phyloP scores from a whole-genome alignment of 2,113 vertebrate species.

The Platichthys flesus region DNA sequence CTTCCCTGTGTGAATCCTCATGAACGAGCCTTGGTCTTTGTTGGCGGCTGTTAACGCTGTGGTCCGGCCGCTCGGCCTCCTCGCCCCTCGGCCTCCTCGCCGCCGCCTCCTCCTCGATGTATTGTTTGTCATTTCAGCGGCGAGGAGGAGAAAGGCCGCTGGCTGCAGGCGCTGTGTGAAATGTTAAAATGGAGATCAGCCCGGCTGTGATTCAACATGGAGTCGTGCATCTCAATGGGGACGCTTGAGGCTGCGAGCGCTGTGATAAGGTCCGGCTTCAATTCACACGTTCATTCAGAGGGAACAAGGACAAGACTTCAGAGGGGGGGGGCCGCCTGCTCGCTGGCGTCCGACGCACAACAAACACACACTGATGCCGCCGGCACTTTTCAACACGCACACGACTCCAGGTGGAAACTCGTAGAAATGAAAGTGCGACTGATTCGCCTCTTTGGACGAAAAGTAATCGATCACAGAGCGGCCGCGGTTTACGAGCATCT shows the following conservation, averaged over 20 bases:
- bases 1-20: slow-evolving; percentile 43
- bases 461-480: neutral
- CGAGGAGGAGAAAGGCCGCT: slow-evolving; percentile 54
- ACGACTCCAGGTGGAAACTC: no score
- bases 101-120: slow-evolving; percentile 14
- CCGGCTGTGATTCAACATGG: slow-evolving; percentile 71
- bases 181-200: slow-evolving; percentile 81
- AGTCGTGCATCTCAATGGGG: slow-evolving; percentile 71
- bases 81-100: neutral
- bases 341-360: slow-evolving; percentile 15
- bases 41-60: slow-evolving; percentile 33
- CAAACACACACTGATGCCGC: no score
- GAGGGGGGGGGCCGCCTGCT: slow-evolving; percentile 1
- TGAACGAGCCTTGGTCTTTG: slow-evolving; percentile 54
- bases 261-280: slow-evolving; percentile 62
- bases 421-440: no score
- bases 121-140: slow-evolving; percentile 55
- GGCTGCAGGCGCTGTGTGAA: slow-evolving; percentile 77
- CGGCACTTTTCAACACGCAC: no score
- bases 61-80: neutral
- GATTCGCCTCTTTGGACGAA: neutral
- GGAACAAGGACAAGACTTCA: slow-evolving; percentile 27
- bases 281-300: slow-evolving; percentile 51
- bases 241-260: slow-evolving; percentile 68
- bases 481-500: neutral